Conservation (phyloP, 2,113 vertebrate genomes). For the Phyllopteryx taeniolatus region DNA sequence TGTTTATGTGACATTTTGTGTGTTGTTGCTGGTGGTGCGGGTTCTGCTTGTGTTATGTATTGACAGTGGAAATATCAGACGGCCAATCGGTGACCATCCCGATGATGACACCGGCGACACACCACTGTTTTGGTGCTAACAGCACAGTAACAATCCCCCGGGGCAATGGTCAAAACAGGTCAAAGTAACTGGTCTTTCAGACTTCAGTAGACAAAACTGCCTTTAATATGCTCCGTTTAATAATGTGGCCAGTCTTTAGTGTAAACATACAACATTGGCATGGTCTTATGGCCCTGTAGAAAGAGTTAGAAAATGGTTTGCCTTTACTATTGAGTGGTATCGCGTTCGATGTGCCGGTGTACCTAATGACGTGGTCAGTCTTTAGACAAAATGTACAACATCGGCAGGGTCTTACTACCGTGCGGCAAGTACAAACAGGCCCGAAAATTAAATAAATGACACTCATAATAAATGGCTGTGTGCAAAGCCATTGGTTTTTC, state of each 20-base stretch:
- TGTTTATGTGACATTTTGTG: conserved; percentile 22
- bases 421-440: too few relatives aligned
- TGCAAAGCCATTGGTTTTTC: too few relatives aligned
- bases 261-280: background rate
- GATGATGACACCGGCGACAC: conserved; percentile 38
- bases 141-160: background rate
- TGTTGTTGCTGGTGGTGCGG: conserved; percentile 18
- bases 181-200: background rate
- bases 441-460: too few relatives aligned
- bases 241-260: background rate
- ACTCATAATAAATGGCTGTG: too few relatives aligned
- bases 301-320: background rate
- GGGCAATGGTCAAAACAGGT: background rate
- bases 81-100: conserved; percentile 25
- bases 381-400: too few relatives aligned
- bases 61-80: conserved; percentile 48
- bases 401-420: too few relatives aligned
- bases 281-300: background rate
- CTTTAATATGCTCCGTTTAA: background rate
- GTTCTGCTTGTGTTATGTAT: conserved; percentile 18
- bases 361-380: too few relatives aligned
- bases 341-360: too few relatives aligned
- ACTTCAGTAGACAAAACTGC: background rate
- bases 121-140: conserved; percentile 46
- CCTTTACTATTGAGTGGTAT: too few relatives aligned